Percentiles rank a stretch among this genome's conserved stretches.
Evolutionary conservation across 2,888 invertebrate species (phyloP).

Genomic region (Alentia gelatinosa): DNA sequence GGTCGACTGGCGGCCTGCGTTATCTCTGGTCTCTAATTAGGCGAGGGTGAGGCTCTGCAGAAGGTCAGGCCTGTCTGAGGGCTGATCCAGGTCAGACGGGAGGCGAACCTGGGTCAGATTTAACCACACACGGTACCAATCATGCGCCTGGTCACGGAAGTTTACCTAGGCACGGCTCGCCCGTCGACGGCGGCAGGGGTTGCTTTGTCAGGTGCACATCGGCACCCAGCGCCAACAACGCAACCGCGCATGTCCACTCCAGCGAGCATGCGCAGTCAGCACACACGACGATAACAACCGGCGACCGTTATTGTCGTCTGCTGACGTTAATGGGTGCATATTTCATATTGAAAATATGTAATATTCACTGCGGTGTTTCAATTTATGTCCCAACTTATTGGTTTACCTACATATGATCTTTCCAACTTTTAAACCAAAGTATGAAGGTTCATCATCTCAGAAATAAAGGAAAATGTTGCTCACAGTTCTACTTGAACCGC

Average conservation of each 20-base stretch:
- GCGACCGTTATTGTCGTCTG: not conserved
- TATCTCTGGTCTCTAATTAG: not conserved
- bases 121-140: not conserved
- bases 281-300: not conserved
- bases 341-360: no score
- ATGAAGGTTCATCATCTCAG: no score
- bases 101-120: not conserved
- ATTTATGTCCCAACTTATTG: no score
- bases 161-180: not conserved
- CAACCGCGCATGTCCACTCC: not conserved
- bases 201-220: constrained; percentile 41
- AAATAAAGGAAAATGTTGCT: no score
- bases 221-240: not conserved
- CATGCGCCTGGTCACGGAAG: not conserved
- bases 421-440: no score
- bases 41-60: not conserved
- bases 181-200: not conserved
- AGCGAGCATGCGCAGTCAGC: constrained; percentile 7
- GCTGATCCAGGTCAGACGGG: not conserved
- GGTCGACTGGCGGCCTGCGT: not conserved
- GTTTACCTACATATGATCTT: no score
- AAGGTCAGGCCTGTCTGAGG: not conserved
- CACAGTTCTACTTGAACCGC: no score
- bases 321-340: no score
- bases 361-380: no score